These are phyloP conservation scores for Fragum sueziense DNA, from an alignment of 2,888 invertebrate species.

Conservation along the genomic window DNA sequence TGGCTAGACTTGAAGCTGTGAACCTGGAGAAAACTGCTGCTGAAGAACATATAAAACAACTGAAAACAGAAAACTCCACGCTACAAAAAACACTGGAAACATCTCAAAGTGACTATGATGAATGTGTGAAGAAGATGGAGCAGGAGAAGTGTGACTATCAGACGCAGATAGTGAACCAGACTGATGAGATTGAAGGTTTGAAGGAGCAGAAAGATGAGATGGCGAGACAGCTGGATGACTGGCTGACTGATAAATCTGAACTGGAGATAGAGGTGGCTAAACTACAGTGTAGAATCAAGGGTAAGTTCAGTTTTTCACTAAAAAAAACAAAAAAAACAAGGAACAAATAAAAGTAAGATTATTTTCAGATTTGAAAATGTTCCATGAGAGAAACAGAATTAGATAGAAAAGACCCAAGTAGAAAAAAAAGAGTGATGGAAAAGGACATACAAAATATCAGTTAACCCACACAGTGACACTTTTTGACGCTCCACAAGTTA, in stretches of 20 bases:
- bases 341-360: too few relatives aligned
- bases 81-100: conserved; percentile 50
- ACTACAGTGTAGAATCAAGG: conserved; percentile 56
- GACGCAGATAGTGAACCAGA: conserved; percentile 45
- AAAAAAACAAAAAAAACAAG: background rate
- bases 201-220: conserved; percentile 58
- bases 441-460: too few relatives aligned
- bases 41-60: conserved; percentile 45
- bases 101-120: conserved; percentile 57
- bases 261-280: conserved; percentile 60
- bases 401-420: too few relatives aligned
- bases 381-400: too few relatives aligned
- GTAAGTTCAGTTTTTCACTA: conserved; percentile 4
- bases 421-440: too few relatives aligned
- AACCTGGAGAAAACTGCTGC: conserved; percentile 33
- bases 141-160: conserved; percentile 35
- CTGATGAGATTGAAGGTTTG: conserved; percentile 52
- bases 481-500: too few relatives aligned
- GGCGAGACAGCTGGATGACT: conserved; percentile 55
- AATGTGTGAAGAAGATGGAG: conserved; percentile 25
- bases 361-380: too few relatives aligned
- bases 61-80: conserved; percentile 42
- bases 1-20: conserved; percentile 39
- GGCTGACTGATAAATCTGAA: conserved; percentile 57
- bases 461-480: too few relatives aligned